These are phyloP conservation scores for Phylloscopus trochilus DNA, from an alignment of 2,113 vertebrate species.

Conservation along the genomic window DNA sequence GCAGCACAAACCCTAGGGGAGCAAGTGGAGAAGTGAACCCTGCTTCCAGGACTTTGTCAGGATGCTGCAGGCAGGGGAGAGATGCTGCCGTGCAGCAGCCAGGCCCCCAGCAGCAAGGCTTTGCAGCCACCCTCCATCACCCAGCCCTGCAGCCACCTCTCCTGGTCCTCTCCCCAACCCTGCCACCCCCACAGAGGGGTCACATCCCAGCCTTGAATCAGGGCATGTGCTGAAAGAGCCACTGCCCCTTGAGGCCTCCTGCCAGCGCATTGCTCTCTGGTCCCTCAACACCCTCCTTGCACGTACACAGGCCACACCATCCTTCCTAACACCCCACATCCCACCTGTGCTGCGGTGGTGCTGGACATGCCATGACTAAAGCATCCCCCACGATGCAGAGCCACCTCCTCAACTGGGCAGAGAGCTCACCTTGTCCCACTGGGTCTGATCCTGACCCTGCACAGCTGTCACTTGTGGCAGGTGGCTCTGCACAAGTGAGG, in stretches of 20 bases:
- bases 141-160: background rate
- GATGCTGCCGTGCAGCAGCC: background rate
- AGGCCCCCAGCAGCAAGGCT: background rate
- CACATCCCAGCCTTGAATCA: background rate
- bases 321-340: background rate
- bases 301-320: background rate
- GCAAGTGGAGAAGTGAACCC: background rate
- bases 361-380: background rate
- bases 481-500: background rate
- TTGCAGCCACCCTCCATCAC: background rate
- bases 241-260: background rate
- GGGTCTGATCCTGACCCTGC: background rate
- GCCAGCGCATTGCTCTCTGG: background rate
- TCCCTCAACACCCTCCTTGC: background rate
- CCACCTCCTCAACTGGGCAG: background rate
- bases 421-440: background rate
- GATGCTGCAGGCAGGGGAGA: background rate
- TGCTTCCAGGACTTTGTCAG: background rate
- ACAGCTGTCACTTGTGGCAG: fast-evolving
- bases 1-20: background rate
- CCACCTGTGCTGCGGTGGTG: background rate
- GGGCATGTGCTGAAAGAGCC: background rate
- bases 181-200: background rate
- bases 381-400: background rate
- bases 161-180: background rate